These are phyloP conservation scores for Hemicordylus capensis DNA, from an alignment of 2,113 vertebrate species.

Conservation along the genomic window DNA sequence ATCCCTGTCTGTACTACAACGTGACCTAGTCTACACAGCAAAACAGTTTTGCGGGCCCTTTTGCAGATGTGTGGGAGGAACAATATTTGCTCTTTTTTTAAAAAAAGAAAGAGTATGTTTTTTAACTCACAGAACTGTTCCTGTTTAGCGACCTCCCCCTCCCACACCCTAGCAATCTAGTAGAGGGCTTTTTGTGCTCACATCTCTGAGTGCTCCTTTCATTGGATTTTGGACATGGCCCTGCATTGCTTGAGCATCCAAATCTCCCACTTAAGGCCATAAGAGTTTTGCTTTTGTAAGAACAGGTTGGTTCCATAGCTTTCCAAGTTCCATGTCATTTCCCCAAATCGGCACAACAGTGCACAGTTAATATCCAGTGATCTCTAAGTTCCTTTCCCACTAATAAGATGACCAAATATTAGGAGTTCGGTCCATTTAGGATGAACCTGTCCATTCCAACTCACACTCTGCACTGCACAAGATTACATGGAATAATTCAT, in stretches of 20 bases:
- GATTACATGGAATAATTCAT: not conserved
- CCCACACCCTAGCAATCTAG: not conserved
- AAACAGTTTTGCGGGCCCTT: not conserved
- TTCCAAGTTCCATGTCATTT: not conserved
- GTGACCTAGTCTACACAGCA: not conserved
- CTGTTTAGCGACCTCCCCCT: constrained; percentile 6
- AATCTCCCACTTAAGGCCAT: not conserved
- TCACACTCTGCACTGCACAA: not conserved
- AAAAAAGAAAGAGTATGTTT: not conserved
- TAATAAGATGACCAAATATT: not conserved
- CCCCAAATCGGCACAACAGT: not conserved
- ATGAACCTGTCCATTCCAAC: not conserved
- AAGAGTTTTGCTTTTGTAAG: not conserved
- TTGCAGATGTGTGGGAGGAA: constrained; percentile 3
- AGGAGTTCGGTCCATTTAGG: not conserved
- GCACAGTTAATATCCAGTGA: not conserved
- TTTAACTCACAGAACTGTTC: constrained; percentile 19
- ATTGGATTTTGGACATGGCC: not conserved
- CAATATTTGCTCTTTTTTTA: not conserved
- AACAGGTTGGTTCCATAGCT: not conserved
- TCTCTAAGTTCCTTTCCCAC: not conserved
- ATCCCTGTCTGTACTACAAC: not conserved
- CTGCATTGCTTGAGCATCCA: constrained; percentile 16
- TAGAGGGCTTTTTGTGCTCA: constrained; percentile 16
- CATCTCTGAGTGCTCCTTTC: constrained; percentile 6